Evolutionary conservation across 2,888 invertebrate species (phyloP), one percentile per base, ranked within the genome.

Genomic region (Steromphala cineraria): DNA sequence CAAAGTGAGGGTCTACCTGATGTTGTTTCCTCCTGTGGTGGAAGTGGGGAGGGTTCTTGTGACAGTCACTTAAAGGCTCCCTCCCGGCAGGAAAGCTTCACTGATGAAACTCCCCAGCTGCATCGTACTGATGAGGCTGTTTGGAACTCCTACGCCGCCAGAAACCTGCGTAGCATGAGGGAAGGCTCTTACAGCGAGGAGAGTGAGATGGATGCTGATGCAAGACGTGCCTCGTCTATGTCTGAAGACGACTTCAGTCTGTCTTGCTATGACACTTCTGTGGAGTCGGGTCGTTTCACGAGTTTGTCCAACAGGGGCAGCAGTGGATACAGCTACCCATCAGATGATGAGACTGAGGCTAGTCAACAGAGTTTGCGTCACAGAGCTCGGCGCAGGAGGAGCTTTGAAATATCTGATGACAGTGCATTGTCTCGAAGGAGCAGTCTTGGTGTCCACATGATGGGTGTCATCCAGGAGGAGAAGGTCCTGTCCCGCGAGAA

Each of bases 81-180:
- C 1, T 88, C 87, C 10, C 75, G 87, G 52, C 89, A 89, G 78
- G 87, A 89, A 56, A 88, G 86, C 53, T 80, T 86, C 13, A 84
- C 85, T 2, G 89, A 90, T 76, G 87, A 87, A 52, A 91, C 91
- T 21, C 91, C 91, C 1, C 88, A 89, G 78, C 87, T 91, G 84
- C 89, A 90, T 80, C 82, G 90, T 21, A 87, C 89, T 0, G 85
- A 88, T 53, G 89, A 90, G 78, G 87, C 90, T 7, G 87, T 91
- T 36, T 87, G 87, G 87, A 90, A 89, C 55, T 91, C 91, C 0
- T 91, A 89, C 80, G 89, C 92, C 0, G 91, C 91, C 0, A 83
- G 87, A 56, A 89, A 89, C 79, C 83, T 92, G 67, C 87, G 90
- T 10, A 89, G 88, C 10, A 87, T 92, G 85, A 83, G 90, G 17